A percentile compares a stretch with the other conserved stretches of the same genome.
These are phyloP conservation scores for Takifugu rubripes DNA, from an alignment of 2,797 vertebrate genomes.

Conservation along the genomic window DNA sequence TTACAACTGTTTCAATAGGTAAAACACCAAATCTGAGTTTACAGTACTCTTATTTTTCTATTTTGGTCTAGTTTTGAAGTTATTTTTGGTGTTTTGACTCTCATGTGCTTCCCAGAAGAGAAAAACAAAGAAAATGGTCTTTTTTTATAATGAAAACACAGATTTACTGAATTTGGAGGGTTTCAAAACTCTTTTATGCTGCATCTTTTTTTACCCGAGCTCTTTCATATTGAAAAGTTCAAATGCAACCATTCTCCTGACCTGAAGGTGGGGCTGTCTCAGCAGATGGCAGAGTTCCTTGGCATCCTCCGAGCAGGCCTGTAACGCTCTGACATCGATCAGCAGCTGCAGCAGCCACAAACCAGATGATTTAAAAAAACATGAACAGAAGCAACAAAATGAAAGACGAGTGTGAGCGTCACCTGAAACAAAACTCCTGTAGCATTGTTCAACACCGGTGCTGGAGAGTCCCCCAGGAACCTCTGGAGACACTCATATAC, in stretches of 20 bases:
- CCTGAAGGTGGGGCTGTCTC: slow-evolving; percentile 84
- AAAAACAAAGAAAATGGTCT: too few relatives aligned
- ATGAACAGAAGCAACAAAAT: not conserved
- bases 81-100: too few relatives aligned
- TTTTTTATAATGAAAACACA: not conserved
- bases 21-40: too few relatives aligned
- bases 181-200: too few relatives aligned
- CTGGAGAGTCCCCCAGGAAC: slow-evolving; percentile 70
- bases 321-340: slow-evolving; percentile 74
- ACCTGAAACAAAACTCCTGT: slow-evolving; percentile 83
- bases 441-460: slow-evolving; percentile 74
- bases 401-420: not conserved
- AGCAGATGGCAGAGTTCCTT: slow-evolving; percentile 84
- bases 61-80: too few relatives aligned
- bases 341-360: slow-evolving; percentile 71
- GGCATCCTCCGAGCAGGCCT: slow-evolving; percentile 76
- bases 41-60: too few relatives aligned
- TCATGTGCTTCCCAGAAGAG: too few relatives aligned
- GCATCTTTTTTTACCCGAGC: too few relatives aligned
- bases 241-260: slow-evolving; percentile 32
- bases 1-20: too few relatives aligned
- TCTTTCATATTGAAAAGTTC: too few relatives aligned
- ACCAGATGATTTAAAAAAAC: not conserved
- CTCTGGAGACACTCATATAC: slow-evolving; percentile 88
- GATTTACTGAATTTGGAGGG: too few relatives aligned